phyloP scores from a whole-genome alignment of 2,888 invertebrate species.

The Tinea semifulvella region DNA sequence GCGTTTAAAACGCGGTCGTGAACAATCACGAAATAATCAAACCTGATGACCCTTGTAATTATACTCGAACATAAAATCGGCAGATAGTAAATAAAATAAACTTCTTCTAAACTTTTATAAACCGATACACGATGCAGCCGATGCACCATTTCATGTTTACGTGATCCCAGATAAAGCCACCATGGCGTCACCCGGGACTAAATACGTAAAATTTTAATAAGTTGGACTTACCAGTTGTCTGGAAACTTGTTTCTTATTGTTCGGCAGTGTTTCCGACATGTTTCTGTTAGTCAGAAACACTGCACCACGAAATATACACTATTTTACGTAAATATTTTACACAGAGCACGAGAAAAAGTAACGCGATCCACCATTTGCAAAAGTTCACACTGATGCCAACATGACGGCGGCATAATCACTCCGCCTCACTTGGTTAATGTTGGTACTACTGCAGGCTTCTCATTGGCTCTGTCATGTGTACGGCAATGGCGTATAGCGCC shows the following conservation, averaged over 20 bases:
- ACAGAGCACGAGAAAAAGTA: slow-evolving; percentile 66
- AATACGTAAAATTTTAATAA: slow-evolving; percentile 61
- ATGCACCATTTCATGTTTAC: slow-evolving; percentile 70
- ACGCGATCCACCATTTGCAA: slow-evolving; percentile 68
- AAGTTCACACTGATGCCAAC: slow-evolving; percentile 63
- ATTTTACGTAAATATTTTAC: slow-evolving; percentile 69
- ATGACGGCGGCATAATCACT: slow-evolving; percentile 46
- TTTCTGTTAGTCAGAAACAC: slow-evolving; percentile 63
- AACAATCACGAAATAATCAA: slow-evolving; percentile 53
- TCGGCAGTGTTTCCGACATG: slow-evolving; percentile 70
- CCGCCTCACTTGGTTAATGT: slow-evolving; percentile 38
- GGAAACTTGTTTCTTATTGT: slow-evolving; percentile 66
- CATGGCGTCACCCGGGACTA: slow-evolving; percentile 71
- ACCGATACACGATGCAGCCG: slow-evolving; percentile 65
- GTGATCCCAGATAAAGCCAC: slow-evolving; percentile 71
- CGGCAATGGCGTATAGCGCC: slow-evolving; percentile 29
- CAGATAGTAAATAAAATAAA: slow-evolving; percentile 25
- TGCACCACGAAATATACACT: slow-evolving; percentile 59
- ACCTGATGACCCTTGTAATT: slow-evolving; percentile 45
- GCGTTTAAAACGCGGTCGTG: slow-evolving; percentile 61
- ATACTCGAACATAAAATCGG: slow-evolving; percentile 24
- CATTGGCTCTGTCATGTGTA: slow-evolving; percentile 48
- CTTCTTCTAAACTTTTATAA: slow-evolving; percentile 40
- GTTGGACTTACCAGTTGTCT: slow-evolving; percentile 71
- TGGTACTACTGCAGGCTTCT: slow-evolving; percentile 35